Conservation (phyloP, 2,888 invertebrate species). For the Nezara viridula region DNA sequence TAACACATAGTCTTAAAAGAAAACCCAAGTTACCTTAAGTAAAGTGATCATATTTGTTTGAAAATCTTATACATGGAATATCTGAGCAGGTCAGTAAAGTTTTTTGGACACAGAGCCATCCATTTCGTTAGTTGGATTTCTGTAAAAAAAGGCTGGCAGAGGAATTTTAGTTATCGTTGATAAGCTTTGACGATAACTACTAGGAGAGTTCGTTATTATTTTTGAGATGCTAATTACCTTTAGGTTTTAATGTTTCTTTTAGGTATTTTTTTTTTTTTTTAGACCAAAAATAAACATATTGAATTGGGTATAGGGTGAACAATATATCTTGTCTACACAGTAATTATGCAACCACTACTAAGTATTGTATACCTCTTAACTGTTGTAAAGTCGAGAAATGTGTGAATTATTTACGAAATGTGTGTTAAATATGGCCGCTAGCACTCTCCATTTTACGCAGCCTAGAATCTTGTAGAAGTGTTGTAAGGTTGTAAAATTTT, state of each 20-base stretch:
- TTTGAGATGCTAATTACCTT: neutral
- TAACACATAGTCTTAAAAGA: neutral
- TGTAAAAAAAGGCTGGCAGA: neutral
- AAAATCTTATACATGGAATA: neutral
- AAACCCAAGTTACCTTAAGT: neutral
- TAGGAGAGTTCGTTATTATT: neutral
- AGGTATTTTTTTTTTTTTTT: neutral
- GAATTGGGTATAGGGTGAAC: too few relatives aligned
- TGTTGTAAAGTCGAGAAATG: too few relatives aligned
- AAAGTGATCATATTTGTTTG: neutral
- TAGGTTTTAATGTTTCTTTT: neutral
- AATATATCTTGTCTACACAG: too few relatives aligned
- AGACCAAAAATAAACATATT: too few relatives aligned
- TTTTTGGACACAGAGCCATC: too few relatives aligned
- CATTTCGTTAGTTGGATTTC: neutral
- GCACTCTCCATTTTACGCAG: too few relatives aligned
- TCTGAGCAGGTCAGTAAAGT: neutral
- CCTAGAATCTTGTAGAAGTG: too few relatives aligned
- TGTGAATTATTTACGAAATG: too few relatives aligned
- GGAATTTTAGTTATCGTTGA: neutral
- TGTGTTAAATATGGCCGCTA: too few relatives aligned
- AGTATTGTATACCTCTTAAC: too few relatives aligned
- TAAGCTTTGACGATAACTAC: neutral
- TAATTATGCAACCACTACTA: too few relatives aligned
- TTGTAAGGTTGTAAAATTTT: too few relatives aligned